Percentiles rank a stretch among this genome's conserved stretches.
Evolutionary conservation across 2,113 vertebrate species (phyloP).

Genomic region (Gymnarchus niloticus): DNA sequence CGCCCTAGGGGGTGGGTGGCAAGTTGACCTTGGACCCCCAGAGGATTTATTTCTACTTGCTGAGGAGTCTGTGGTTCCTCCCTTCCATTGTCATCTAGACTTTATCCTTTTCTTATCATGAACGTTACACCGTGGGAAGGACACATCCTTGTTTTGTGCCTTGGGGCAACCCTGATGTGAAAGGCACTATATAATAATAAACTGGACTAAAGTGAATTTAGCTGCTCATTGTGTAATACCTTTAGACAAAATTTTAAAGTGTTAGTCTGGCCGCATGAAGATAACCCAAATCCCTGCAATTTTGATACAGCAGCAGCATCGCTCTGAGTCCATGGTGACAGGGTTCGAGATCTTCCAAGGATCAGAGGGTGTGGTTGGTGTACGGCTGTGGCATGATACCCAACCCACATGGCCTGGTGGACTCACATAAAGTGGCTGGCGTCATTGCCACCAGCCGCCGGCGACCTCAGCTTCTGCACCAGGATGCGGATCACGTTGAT

Average conservation of each 20-base stretch:
- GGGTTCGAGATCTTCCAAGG: no score
- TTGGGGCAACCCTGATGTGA: no score
- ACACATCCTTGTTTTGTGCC: no score
- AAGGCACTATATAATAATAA: no score
- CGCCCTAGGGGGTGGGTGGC: no score
- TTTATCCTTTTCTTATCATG: no score
- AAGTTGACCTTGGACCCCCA: no score
- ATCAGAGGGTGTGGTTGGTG: no score
- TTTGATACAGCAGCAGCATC: background rate
- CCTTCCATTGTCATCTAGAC: no score
- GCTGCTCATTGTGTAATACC: background rate
- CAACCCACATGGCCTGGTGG: background rate
- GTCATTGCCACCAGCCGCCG: slow-evolving; percentile 55
- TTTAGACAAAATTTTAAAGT: background rate
- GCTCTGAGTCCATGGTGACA: background rate
- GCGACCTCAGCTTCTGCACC: slow-evolving; percentile 65
- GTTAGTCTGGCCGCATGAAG: background rate
- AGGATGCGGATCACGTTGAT: slow-evolving; percentile 67
- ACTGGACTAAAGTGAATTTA: background rate
- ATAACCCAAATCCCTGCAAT: background rate
- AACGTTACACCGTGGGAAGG: no score
- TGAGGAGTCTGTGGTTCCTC: no score
- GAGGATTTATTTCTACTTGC: no score
- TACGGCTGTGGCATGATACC: background rate
- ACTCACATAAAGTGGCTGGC: slow-evolving; percentile 65